Evolutionary conservation across 2,888 invertebrate species (phyloP), one percentile per base, ranked within the genome.

Genomic region (Glyphotaelius pellucidus): DNA sequence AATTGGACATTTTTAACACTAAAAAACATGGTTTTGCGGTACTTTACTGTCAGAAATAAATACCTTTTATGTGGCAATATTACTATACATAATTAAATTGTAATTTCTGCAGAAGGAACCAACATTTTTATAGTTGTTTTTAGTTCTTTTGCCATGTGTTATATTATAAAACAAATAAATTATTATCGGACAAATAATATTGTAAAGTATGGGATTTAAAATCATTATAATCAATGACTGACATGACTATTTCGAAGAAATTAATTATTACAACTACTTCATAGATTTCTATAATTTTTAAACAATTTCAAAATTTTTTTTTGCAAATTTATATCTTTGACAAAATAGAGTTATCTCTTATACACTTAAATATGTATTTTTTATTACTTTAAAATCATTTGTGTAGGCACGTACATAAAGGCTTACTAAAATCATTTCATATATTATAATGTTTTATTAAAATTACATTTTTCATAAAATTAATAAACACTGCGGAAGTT

Each of bases 321-420:
- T 67, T 67, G 67, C 67, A 67, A 67, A 67, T 67, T 67, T 67
- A 67, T 25, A 67, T 67, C 67, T 67, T 67, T 67, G 67, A 67
- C 25, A 90, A 90, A 90, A 90, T 90, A 90, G 90, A 90, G 12
- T 90, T 87, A 80, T 91, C 87, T 80, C 38, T 35, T 52, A 87
- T 80, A 47, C 52, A 86, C 38, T 85, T 91, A 80, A 14, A 79
- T 80, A 47, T 47, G 38, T 85, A 19, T 85, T 19, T 47, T 86
- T 80, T 90, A 81, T 30, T 81, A 47, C 14, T 81, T 81, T 35
- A 31, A 67, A 67, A 90, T 79, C n/a, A 89, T 84, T 89, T 84
- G 90, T 79, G 35, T 92, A 92, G 92, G 92, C 92, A 92, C 92
- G 81, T 87, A 90, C 80, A 81, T 79, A 30, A 92, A 92, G 92